Base-by-base conservation (phyloP, 1,140 invertebrate species). In the Procambarus virginalis region DNA sequence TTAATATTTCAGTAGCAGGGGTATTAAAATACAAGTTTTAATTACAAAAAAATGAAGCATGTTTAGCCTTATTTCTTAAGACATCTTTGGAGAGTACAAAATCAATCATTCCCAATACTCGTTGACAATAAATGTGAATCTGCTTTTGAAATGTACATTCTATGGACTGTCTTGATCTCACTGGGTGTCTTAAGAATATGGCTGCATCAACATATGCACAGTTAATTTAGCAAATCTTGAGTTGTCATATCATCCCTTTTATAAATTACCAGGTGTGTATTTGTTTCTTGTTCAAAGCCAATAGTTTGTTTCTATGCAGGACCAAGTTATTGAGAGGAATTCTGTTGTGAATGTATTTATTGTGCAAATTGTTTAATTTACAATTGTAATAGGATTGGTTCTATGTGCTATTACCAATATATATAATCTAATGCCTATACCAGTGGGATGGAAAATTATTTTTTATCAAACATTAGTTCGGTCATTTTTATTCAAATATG, bases 271-370 rank as follows among this genome's bases (percentile, higher is more conserved):
- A 14, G 17, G 17, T 68, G 64, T 68, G 64, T 68, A 68, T 20
- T 68, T 68, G 17, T 34, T 34, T 34, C 34, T 34, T 68, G 64
- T 68, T 68, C 64, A 14, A 17, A 68, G 64, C 4, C 4, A 17
- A 68, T 20, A 68, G 64, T 4, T 20, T 17, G 64, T 68, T 78
- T 78, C 49, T 48, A 78, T 78, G 20, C 68, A 84, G 83, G 73
- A 84, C 83, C 83, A 51, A 84, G 73, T n/a, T 51, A 84, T n/a
- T 77, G n/a, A 22, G 20, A 6, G 45, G 58, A 77, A 76, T 58
- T 58, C 12, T 85, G 84, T 46, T 77, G 84, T 77, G 75, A 85
- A 76, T 76, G 84, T 76, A 85, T 77, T 55, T 76, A 85, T 77
- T 85, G 84, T 76, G 84, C 34, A 58, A 55, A 17, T 58, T 84